These are phyloP conservation scores for Pseudochaenichthys georgianus DNA, from an alignment of 2,797 vertebrate genomes.

Conservation along the genomic window DNA sequence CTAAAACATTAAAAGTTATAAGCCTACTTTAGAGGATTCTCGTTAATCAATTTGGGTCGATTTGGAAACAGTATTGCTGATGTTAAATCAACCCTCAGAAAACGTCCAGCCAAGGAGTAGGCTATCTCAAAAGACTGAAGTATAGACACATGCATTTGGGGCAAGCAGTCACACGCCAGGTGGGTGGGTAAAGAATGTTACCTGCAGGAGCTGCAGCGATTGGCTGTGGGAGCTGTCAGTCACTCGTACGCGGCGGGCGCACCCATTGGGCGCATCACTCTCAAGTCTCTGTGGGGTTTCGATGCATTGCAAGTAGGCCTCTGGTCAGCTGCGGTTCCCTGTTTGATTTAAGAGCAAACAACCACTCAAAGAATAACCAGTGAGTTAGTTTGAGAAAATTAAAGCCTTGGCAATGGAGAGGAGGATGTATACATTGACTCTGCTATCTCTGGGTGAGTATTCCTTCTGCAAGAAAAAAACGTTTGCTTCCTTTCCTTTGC, in stretches of 20 bases:
- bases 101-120: no score
- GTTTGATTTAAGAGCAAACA: not conserved
- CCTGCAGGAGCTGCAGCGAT: constrained; percentile 34
- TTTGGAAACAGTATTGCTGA: not conserved
- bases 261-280: constrained; percentile 17
- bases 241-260: not conserved
- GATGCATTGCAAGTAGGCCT: not conserved
- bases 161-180: constrained; percentile 52
- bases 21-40: no score
- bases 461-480: fast-evolving
- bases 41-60: not conserved
- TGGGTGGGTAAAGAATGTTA: constrained; percentile 35
- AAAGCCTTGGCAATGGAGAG: constrained; percentile 31
- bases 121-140: no score
- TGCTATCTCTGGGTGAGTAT: constrained; percentile 69
- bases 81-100: not conserved
- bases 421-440: not conserved
- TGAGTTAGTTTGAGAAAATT: not conserved
- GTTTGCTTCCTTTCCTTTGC: not conserved
- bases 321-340: not conserved
- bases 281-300: constrained; percentile 30
- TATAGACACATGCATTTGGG: not conserved
- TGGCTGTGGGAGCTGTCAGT: constrained; percentile 57
- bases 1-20: not conserved
- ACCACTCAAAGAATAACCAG: not conserved